Base-by-base conservation (phyloP, 2,888 invertebrate species). In the Selenia dentaria region DNA sequence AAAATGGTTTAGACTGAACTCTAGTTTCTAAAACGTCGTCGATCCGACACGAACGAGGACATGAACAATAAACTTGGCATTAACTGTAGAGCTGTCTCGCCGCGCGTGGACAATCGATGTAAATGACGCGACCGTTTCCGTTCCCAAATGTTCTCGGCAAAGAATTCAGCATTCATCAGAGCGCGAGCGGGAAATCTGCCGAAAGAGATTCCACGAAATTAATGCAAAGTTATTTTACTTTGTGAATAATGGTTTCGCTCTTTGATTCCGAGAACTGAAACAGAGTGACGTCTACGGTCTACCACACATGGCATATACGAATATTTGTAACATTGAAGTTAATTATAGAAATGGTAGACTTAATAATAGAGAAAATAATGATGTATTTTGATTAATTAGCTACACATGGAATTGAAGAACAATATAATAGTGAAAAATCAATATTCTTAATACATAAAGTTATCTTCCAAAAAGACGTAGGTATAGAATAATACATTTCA, bases 161-260 rank as follows among this genome's bases (percentile, higher is more conserved):
- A 34, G 34, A 36, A 32, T 36, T 31, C 18, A 13, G 22, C 20
- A 24, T 44, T 38, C 16, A 44, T 33, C 27, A 33, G 22, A 2
- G 27, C 2, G 10, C 9, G 25, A 18, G 27, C 20, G 27, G 33
- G 26, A 13, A 27, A 37, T 37, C 6, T 34, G 40, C 43, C 26
- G 22, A 37, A 37, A 37, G 32, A 25, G 14, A 37, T 44, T 44
- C 44, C 16, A 10, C 10, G 44, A 44, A 44, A 12, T 13, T 16
- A 26, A 27, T 27, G 14, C n/a, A 26, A 44, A 2, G 22, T 22
- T 22, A 22, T 8, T 22, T 22, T 8, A 8, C 22, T 22, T 22
- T 22, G 1, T 6, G 22, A 22, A 22, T 22, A 22, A 22, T 22
- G 22, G 8, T 22, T 6, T 22, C 8, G 22, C 22, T 22, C 3